Evolutionary conservation across 2,113 vertebrate genomes (phyloP).

Genomic region (Paradoxurus hermaphroditus): DNA sequence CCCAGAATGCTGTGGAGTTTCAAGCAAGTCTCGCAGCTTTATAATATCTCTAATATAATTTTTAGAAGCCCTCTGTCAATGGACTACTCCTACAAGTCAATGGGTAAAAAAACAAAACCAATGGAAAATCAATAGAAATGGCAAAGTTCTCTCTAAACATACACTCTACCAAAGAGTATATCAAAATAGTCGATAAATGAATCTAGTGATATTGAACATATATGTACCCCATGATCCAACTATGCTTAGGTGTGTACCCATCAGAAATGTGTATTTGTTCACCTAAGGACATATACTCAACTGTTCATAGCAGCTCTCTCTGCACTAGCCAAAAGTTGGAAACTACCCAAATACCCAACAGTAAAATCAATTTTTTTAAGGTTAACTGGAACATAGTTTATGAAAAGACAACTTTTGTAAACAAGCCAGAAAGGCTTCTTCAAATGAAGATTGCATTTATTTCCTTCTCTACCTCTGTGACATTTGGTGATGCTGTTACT

Average conservation of each 20-base stretch:
- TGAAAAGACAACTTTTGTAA: background rate
- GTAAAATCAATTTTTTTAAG: background rate
- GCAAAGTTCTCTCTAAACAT: background rate
- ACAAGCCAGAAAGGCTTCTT: background rate
- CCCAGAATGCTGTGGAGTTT: background rate
- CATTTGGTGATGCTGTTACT: background rate
- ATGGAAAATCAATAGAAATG: background rate
- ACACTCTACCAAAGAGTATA: background rate
- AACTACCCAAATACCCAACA: slow-evolving; percentile 5
- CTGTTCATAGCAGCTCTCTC: background rate
- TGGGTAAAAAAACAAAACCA: background rate
- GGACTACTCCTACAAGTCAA: background rate
- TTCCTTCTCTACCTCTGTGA: background rate
- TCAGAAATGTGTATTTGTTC: background rate
- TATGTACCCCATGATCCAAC: background rate
- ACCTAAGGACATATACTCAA: background rate
- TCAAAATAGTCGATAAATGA: background rate
- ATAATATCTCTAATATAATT: background rate
- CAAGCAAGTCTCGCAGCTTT: background rate
- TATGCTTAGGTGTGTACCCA: background rate
- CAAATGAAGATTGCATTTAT: background rate
- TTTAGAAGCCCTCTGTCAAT: background rate
- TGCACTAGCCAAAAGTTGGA: background rate
- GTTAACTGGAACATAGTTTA: background rate
- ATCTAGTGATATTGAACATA: background rate